Conservation (phyloP, 2,888 invertebrate genomes). For the Thymelicus lineola region DNA sequence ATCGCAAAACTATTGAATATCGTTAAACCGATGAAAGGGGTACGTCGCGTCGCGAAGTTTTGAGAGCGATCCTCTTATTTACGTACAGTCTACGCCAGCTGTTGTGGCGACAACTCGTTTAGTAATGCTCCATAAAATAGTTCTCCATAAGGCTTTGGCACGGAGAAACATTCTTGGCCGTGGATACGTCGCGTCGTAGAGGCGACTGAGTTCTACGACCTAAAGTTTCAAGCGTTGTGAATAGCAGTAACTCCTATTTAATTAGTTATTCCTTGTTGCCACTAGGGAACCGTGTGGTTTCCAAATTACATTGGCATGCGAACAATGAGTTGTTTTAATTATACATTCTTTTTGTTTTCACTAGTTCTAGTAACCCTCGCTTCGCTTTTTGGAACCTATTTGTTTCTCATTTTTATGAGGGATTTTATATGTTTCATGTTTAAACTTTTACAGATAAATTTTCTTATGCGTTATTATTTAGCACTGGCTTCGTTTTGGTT, state of each 20-base stretch:
- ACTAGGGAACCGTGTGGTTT: neutral
- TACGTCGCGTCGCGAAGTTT: constrained; percentile 5
- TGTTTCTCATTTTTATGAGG: too few relatives aligned
- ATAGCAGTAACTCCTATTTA: neutral
- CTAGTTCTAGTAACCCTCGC: too few relatives aligned
- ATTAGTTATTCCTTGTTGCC: constrained; percentile 4
- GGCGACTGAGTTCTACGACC: constrained; percentile 3
- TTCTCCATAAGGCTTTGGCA: constrained; percentile 12
- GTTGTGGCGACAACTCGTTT: neutral
- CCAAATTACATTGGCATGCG: constrained; percentile 3
- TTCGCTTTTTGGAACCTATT: too few relatives aligned
- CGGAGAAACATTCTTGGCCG: neutral
- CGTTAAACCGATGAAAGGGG: constrained; percentile 12
- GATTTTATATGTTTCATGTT: too few relatives aligned
- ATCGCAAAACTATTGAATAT: neutral
- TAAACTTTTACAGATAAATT: too few relatives aligned
- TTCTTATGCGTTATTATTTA: too few relatives aligned
- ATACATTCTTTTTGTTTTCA: neutral
- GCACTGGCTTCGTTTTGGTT: too few relatives aligned
- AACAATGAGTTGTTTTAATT: neutral
- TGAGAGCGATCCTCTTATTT: neutral
- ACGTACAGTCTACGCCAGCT: neutral
- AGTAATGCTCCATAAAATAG: constrained; percentile 10
- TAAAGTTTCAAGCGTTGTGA: neutral
- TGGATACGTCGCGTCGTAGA: neutral